Evolutionary conservation across 2,888 invertebrate genomes (phyloP).

Genomic region (Parochlus steinenii): DNA sequence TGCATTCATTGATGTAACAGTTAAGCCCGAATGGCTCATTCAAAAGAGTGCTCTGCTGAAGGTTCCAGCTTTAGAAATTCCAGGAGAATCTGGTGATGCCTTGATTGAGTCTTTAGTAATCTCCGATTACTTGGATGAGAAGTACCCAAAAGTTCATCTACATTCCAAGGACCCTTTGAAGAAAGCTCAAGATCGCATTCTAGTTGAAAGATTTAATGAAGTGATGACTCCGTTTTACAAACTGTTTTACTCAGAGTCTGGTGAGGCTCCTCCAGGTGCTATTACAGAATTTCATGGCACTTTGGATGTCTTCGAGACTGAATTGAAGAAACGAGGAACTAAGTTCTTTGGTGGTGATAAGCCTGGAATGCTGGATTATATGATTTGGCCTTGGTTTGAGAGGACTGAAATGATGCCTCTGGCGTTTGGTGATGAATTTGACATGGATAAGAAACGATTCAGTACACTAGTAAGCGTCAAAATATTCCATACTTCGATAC

Average conservation of each 20-base stretch:
- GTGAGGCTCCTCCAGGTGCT: conserved; percentile 34
- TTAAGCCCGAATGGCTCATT: conserved; percentile 71
- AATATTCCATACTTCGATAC: too few species aligned
- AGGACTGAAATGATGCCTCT: too few species aligned
- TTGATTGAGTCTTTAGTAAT: conserved; percentile 66
- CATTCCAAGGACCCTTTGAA: conserved; percentile 43
- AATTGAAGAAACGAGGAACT: conserved; percentile 42
- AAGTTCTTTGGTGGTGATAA: conserved; percentile 48
- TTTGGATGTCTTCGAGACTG: conserved; percentile 46
- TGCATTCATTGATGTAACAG: conserved; percentile 52
- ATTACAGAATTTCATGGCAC: conserved; percentile 38
- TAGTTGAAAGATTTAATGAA: conserved; percentile 24
- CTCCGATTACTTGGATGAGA: conserved; percentile 66
- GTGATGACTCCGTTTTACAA: conserved; percentile 23
- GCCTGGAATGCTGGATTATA: conserved; percentile 65
- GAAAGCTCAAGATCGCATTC: conserved; percentile 28
- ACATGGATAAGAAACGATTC: conserved; percentile 47
- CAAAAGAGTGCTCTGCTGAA: conserved; percentile 46
- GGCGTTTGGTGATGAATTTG: conserved; percentile 42
- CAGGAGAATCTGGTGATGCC: conserved; percentile 36
- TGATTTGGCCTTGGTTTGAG: conserved; percentile 79
- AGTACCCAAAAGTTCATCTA: conserved; percentile 46
- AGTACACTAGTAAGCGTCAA: conserved; percentile 46
- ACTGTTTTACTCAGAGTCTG: conserved; percentile 43
- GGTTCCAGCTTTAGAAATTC: conserved; percentile 61